Conservation (phyloP, 2,797 vertebrate species). For the Rhabdophis nuchalis region DNA sequence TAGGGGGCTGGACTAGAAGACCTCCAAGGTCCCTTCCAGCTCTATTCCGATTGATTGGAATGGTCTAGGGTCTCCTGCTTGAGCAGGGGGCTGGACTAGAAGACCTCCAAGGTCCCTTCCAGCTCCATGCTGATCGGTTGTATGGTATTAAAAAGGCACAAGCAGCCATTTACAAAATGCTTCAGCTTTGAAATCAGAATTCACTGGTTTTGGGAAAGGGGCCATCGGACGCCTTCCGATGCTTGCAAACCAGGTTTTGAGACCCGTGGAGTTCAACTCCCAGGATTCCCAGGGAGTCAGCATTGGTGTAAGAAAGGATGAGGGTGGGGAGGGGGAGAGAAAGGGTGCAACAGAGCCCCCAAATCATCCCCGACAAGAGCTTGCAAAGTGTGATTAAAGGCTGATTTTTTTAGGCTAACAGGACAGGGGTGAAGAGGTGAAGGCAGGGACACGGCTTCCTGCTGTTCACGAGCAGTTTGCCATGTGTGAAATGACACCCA, state of each 20-base stretch:
- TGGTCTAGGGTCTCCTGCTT: too few relatives aligned
- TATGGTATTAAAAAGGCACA: neutral
- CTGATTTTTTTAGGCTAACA: constrained; percentile 56
- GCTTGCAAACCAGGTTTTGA: neutral
- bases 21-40: too few relatives aligned
- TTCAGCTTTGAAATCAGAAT: neutral
- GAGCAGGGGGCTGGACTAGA: too few relatives aligned
- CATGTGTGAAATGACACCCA: neutral
- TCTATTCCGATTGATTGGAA: too few relatives aligned
- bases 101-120: too few relatives aligned
- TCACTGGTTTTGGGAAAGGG: neutral
- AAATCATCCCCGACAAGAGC: constrained; percentile 53
- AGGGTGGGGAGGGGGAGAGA: constrained; percentile 37
- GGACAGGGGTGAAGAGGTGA: constrained; percentile 62
- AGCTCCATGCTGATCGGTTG: neutral
- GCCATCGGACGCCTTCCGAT: neutral
- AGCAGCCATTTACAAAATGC: neutral
- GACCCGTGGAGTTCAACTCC: neutral
- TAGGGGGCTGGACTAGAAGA: too few relatives aligned
- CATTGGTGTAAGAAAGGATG: constrained; percentile 40
- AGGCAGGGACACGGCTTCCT: constrained; percentile 55
- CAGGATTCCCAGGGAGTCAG: neutral
- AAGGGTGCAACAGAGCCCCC: constrained; percentile 43
- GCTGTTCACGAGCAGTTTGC: constrained; percentile 57
- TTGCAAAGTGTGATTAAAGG: constrained; percentile 58